A percentile compares a stretch with the other conserved stretches of the same genome.
phyloP scores from a whole-genome alignment of 2,888 invertebrate genomes.

The Tenthredo livida region DNA sequence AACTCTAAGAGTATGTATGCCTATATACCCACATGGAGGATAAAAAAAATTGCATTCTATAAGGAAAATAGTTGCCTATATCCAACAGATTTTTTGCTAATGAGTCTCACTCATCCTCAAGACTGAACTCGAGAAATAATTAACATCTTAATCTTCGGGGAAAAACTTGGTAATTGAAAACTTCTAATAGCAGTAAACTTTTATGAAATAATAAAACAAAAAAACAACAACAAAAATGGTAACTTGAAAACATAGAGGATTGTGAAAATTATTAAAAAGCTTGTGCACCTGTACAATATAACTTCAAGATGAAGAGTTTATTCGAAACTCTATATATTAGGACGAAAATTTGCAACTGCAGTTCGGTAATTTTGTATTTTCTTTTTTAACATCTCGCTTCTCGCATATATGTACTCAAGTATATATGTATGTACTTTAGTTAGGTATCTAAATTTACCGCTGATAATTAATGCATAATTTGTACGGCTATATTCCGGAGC shows the following conservation, averaged over 20 bases:
- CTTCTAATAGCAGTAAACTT: no score
- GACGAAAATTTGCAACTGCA: not conserved
- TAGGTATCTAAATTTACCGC: not conserved
- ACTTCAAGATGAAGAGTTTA: not conserved
- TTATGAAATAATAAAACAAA: not conserved
- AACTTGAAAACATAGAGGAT: no score
- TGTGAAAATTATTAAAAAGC: no score
- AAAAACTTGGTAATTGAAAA: not conserved
- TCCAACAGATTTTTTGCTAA: not conserved
- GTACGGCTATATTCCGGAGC: not conserved
- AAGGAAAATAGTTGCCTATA: not conserved
- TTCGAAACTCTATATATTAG: no score
- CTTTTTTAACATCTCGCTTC: not conserved
- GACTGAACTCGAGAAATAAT: not conserved
- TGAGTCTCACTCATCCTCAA: not conserved
- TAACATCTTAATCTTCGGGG: not conserved
- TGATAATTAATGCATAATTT: constrained; percentile 28
- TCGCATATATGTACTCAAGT: not conserved
- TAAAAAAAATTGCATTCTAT: not conserved
- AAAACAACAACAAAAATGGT: no score
- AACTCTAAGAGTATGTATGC: not conserved
- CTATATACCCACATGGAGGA: not conserved
- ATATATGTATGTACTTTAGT: not conserved
- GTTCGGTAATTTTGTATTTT: not conserved
- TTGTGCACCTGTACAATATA: not conserved